Evolutionary conservation across 2,888 invertebrate genomes (phyloP), one percentile per base, ranked within the genome.

Genomic region (Epirrhoe alternata): DNA sequence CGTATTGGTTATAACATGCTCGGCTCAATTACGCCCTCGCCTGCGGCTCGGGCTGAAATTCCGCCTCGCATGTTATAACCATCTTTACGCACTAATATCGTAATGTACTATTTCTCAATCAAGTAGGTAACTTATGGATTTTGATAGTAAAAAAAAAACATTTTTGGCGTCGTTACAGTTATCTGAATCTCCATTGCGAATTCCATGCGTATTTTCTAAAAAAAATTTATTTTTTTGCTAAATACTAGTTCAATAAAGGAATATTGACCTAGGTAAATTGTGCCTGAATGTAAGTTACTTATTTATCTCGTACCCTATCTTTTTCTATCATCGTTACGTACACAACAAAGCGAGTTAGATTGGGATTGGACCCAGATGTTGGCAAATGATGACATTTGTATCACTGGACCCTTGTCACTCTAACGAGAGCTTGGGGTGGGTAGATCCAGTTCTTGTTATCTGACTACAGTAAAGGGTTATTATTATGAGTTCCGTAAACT

Each of bases 341-440:
- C n/a, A 54, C 54, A 54, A 61, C 17, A 54, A 45, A 47, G 7
- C 24, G 24, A 8, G 57, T 58, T 5, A 31, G 24, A 42, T 51
- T 52, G 50, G 62, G 64, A 52, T 59, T 53, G 54, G 51, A 30
- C 49, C 59, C 58, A 59, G 54, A 61, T 57, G 64, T 62, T 52
- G 53, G 66, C 66, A 50, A 65, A 65, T 67, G 64, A 66, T 71
- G 64, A 49, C 53, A 53, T 66, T 61, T 51, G 61, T 66, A 61
- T 58, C 57, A 64, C 59, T 24, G 62, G 57, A 71, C 71, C 71
- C 71, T 60, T 61, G 68, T 71, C 71, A 71, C 54, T 62, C 42
- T 66, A 66, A 68, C 66, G 60, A 68, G 63, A 60, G 55, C 57
- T 53, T 31, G 24, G 69, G 45, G 53, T 64, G 6, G n/a, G 6